Base-by-base conservation (phyloP, 2,888 invertebrate species). In the Acrobasis consociella region DNA sequence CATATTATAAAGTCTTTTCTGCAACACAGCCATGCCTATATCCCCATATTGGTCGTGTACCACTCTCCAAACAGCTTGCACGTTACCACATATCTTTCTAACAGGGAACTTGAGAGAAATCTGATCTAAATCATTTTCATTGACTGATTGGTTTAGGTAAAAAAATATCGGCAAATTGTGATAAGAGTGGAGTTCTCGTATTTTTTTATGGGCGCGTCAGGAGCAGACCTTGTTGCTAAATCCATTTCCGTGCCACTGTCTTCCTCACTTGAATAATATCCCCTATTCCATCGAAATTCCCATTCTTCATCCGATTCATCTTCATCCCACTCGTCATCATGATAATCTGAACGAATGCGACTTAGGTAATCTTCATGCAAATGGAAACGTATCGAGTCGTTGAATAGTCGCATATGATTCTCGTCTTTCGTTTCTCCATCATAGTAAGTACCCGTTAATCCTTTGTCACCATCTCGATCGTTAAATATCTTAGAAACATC, bases 401-500 rank as follows among this genome's bases (percentile, higher is more conserved):
- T 56, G 13, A 56, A 56, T 1, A 56, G 1, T 13, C 42, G 42
- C 56, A 56, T 42, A 11, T 56, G 56, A 17, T 56, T 15, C 10
- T 8, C n/a, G 13, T 56, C 16, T 11, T 42, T 42, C 1, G 42
- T 56, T 15, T 39, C n/a, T 17, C 56, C 42, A 13, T 39, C 16
- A 9, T 15, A 10, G 10, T 56, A 16, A 17, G 42, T 56, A 17
- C 56, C 42, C 9, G 56, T 42, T 17, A 56, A 56, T 5, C 56
- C 56, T 17, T 56, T 55, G 15, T 55, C 16, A 11, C 16, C 10
- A 38, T 55, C 55, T 0, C 39, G 55, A 11, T 39, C 8, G 39
- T 56, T 56, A 15, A 56, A 56, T 17, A 56, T 56, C 17, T 56
- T 56, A 17, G 11, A 11, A 5, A 56, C 16, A 15, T 56, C 56